A percentile compares a stretch with the other conserved stretches of the same genome.
phyloP scores from a whole-genome alignment of 2,888 invertebrate species.

The Cosmia pyralina region DNA sequence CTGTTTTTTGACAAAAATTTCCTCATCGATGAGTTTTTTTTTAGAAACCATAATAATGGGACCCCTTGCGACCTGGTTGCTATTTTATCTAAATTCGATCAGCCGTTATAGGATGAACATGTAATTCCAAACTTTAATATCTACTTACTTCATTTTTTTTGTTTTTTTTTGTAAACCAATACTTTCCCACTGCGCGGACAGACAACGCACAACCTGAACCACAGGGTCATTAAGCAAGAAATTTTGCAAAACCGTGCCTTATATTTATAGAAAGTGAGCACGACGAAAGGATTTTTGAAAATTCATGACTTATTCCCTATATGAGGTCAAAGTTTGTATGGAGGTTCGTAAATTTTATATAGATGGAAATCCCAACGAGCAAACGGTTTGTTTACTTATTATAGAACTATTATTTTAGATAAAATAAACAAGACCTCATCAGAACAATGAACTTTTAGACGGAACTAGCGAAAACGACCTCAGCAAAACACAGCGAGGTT shows the following conservation, averaged over 20 bases:
- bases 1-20: not conserved
- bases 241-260: not conserved
- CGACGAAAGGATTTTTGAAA: not conserved
- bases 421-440: not conserved
- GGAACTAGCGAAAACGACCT: slow-evolving; percentile 27
- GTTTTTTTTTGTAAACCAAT: no score
- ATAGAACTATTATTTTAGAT: not conserved
- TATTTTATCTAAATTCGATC: no score
- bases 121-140: not conserved
- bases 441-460: slow-evolving; percentile 17
- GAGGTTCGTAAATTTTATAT: not conserved
- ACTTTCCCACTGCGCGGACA: not conserved
- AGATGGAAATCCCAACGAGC: not conserved
- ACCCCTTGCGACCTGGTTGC: not conserved
- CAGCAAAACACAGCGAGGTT: slow-evolving; percentile 22
- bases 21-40: not conserved
- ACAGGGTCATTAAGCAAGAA: not conserved
- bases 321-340: not conserved
- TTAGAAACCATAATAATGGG: not conserved
- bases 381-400: not conserved
- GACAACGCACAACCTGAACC: not conserved
- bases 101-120: not conserved
- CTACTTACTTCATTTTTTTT: no score
- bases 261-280: not conserved
- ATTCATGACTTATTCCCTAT: no score